Percentiles rank a stretch among this genome's conserved stretches.
Conservation (phyloP, 2,797 vertebrate species). For the Falco concolor region DNA sequence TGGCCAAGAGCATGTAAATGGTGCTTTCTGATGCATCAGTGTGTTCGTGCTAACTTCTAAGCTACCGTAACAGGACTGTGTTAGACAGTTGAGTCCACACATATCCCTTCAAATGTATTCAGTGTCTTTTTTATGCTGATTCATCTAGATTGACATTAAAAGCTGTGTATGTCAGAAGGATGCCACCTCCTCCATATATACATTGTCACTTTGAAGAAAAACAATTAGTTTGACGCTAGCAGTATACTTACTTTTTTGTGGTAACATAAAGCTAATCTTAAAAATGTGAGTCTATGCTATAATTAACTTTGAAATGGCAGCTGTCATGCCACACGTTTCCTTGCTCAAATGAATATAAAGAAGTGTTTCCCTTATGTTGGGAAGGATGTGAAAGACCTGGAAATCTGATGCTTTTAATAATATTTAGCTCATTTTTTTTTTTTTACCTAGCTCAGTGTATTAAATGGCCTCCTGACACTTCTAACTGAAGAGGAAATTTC, state of each 20-base stretch:
- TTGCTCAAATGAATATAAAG: not conserved
- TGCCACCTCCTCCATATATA: constrained; percentile 4
- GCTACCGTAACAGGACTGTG: not conserved
- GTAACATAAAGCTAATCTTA: not conserved
- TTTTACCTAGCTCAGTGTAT: not conserved
- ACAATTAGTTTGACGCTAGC: not conserved
- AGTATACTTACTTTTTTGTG: not conserved
- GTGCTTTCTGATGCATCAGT: not conserved
- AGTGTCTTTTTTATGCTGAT: not conserved
- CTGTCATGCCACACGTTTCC: constrained; percentile 7
- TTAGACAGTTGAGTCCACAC: not conserved
- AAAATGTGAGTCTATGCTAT: not conserved
- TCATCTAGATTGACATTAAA: constrained; percentile 29
- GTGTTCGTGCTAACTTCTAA: not conserved
- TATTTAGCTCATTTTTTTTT: not conserved
- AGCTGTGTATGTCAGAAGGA: not conserved
- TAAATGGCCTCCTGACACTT: not conserved
- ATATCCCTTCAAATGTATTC: not conserved
- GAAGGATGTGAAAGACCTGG: not conserved
- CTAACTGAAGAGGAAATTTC: constrained; percentile 17
- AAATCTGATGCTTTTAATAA: constrained; percentile 8
- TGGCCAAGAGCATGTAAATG: accelerated
- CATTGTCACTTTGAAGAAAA: constrained; percentile 18
- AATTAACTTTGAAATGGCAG: constrained; percentile 46
- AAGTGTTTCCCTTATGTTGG: not conserved